phyloP scores from a whole-genome alignment of 2,797 vertebrate species.

The Girardinus metallicus region DNA sequence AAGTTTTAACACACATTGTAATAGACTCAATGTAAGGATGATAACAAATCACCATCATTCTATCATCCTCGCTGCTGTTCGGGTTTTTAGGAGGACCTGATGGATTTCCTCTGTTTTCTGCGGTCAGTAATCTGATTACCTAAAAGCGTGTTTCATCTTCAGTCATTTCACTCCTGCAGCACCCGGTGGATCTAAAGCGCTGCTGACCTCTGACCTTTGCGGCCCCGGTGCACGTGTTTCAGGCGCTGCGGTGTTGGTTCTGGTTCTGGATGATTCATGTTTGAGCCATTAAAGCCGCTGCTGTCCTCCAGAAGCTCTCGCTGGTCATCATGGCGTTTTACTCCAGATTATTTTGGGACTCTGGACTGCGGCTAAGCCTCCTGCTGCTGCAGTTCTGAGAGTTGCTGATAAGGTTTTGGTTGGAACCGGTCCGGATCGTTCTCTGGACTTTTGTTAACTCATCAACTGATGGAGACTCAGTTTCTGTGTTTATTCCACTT shows the following conservation, averaged over 20 bases:
- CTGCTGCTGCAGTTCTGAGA: background rate
- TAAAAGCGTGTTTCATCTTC: too few relatives aligned
- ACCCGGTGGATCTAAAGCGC: background rate
- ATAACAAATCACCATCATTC: too few relatives aligned
- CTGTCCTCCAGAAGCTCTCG: too few relatives aligned
- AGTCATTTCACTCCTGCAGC: too few relatives aligned
- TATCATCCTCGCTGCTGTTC: too few relatives aligned
- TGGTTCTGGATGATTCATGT: too few relatives aligned
- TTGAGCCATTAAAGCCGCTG: too few relatives aligned
- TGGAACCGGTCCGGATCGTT: background rate
- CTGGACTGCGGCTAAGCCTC: background rate
- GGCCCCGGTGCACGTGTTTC: background rate
- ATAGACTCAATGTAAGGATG: too few relatives aligned
- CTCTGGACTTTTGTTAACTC: background rate
- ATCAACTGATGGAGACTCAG: background rate
- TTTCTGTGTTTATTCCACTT: background rate
- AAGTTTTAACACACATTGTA: too few relatives aligned
- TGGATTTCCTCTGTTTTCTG: background rate
- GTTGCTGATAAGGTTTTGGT: background rate
- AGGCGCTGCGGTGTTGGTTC: background rate
- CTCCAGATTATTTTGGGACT: background rate
- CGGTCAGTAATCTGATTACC: too few relatives aligned
- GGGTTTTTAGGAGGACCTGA: too few relatives aligned
- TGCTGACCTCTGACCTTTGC: background rate
- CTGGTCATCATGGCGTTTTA: background rate